phyloP scores from a whole-genome alignment of 2,797 vertebrate genomes.

The Erithacus rubecula region DNA sequence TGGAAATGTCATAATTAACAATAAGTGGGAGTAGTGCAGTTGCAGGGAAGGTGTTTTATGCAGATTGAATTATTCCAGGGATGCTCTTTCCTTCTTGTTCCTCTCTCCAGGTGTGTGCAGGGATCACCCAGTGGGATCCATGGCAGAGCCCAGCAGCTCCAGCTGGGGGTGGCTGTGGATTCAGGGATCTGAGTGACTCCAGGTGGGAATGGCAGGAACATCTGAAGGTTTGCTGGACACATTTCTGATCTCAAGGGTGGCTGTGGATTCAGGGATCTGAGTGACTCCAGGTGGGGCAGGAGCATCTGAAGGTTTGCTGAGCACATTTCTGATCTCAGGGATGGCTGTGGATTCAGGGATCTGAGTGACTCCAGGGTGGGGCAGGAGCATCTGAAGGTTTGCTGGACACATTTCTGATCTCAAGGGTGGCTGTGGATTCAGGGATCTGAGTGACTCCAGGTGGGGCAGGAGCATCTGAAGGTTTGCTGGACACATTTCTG shows the following conservation, averaged over 20 bases:
- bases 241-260: neutral
- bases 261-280: neutral
- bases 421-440: neutral
- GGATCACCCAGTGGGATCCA: neutral
- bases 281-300: fast-evolving
- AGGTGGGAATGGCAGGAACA: fast-evolving
- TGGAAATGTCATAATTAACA: conserved; percentile 3
- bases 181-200: neutral
- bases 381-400: neutral
- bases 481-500: neutral
- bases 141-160: neutral
- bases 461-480: neutral
- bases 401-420: neutral
- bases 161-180: neutral
- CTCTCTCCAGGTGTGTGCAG: neutral
- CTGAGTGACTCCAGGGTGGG: fast-evolving
- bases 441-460: fast-evolving
- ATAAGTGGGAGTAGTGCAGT: neutral
- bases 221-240: neutral
- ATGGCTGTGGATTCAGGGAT: neutral
- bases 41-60: neutral
- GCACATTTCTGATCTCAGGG: neutral
- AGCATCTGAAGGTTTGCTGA: neutral
- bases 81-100: neutral
- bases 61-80: neutral